Evolutionary conservation across 2,113 vertebrate genomes (phyloP).

Genomic region (Gobio gobio): DNA sequence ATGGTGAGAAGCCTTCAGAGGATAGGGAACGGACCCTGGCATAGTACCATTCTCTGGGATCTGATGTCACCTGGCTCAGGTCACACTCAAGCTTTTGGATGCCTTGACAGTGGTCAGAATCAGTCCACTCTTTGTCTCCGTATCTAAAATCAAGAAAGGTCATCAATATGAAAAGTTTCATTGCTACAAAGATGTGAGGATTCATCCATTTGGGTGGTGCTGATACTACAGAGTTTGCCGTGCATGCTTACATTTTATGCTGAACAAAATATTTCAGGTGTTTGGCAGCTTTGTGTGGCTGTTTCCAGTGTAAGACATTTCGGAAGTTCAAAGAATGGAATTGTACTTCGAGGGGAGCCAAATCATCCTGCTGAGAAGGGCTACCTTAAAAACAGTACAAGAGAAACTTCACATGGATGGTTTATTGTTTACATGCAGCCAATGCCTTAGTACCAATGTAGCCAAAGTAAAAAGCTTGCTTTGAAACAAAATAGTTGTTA

Average conservation of each 20-base stretch:
- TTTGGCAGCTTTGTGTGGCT: constrained; percentile 12
- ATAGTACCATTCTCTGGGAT: constrained; percentile 78
- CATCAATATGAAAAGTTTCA: not conserved
- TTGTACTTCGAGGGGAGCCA: constrained; percentile 58
- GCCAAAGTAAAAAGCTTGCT: too few species aligned
- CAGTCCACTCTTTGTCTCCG: constrained; percentile 71
- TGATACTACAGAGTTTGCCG: too few species aligned
- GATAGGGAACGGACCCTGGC: constrained; percentile 66
- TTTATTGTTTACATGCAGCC: not conserved
- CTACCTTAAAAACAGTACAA: constrained; percentile 40
- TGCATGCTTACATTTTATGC: constrained; percentile 76
- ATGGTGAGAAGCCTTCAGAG: constrained; percentile 63
- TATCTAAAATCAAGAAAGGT: constrained; percentile 66
- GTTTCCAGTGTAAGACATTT: constrained; percentile 72
- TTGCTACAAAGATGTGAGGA: not conserved
- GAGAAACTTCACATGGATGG: not conserved
- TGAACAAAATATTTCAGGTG: constrained; percentile 68
- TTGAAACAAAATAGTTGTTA: too few species aligned
- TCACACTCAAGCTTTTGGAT: constrained; percentile 67
- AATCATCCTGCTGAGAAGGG: constrained; percentile 16
- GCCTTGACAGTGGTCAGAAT: constrained; percentile 67
- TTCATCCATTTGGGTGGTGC: not conserved
- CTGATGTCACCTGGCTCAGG: constrained; percentile 73
- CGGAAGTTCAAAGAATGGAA: constrained; percentile 75
- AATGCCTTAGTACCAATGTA: not conserved